phyloP scores from a whole-genome alignment of 2,113 vertebrate genomes.

The Campylorhamphus procurvoides region DNA sequence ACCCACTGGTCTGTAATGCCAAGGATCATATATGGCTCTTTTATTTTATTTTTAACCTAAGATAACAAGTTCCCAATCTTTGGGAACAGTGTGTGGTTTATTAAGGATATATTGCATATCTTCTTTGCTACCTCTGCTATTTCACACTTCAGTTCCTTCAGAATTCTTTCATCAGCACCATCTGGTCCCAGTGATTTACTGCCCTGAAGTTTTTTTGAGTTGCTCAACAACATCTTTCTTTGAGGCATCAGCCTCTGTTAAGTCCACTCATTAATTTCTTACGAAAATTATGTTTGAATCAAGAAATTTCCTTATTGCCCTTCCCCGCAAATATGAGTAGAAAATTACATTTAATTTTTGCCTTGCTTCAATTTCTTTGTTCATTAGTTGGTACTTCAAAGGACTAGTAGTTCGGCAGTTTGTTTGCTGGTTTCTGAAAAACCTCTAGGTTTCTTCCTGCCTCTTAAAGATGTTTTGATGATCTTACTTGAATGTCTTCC shows the following conservation, averaged over 20 bases:
- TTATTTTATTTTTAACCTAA: constrained; percentile 3
- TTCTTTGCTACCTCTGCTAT: constrained; percentile 41
- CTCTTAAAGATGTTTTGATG: background rate
- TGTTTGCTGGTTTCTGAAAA: background rate
- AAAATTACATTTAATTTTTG: background rate
- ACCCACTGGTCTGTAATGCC: constrained; percentile 2
- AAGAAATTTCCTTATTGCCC: constrained; percentile 4
- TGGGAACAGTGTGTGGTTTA: constrained; percentile 36
- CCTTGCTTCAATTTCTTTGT: background rate
- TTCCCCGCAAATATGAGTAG: background rate
- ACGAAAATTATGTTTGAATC: constrained; percentile 42
- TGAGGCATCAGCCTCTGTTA: constrained; percentile 47
- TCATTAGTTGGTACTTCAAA: background rate
- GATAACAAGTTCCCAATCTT: constrained; percentile 38
- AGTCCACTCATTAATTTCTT: constrained; percentile 28
- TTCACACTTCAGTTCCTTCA: constrained; percentile 67
- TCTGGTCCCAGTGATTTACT: constrained; percentile 72
- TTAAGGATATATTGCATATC: constrained; percentile 53
- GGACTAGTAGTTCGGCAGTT: background rate
- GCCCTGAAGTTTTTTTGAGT: constrained; percentile 22
- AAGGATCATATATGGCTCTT: background rate
- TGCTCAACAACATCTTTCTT: constrained; percentile 50
- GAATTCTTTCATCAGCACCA: constrained; percentile 70
- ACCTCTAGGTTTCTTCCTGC: background rate
- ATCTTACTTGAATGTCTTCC: background rate